Evolutionary conservation across 92 coral and sea anemone species (phyloP), one percentile per base, ranked within the genome.

Genomic region (Siderastrea radians): DNA sequence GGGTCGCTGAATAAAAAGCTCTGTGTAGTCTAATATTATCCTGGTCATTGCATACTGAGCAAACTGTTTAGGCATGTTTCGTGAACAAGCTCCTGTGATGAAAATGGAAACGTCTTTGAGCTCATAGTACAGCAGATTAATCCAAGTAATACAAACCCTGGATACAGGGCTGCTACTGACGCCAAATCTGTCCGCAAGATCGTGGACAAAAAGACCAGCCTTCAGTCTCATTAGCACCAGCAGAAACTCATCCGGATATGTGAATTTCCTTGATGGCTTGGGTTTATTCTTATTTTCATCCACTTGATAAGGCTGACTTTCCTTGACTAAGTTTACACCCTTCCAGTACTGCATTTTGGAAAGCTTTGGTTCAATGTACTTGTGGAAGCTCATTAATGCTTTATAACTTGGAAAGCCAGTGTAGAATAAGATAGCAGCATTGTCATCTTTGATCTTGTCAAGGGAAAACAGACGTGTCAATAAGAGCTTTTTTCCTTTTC

Each of bases 151-250:
- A 45, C 82, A 89, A 10, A 84, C 78, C 64, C 72, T 84, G 26
- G 89, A 84, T 1, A 78, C 77, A 38, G 72, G 91, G 48, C 92
- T 81, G 15, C 80, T 43, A 48, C 89, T 84, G 63, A 89, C 78
- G 3, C 79, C 81, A 78, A 84, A 89, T 62, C 93, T 79, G 60
- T 84, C 84, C 6, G 93, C 77, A 62, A 89, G 69, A 77, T 89
- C 92, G 73, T 83, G 68, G 2, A 89, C 65, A 89, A 89, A 82
- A 3, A 89, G 66, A 48, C 85, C 92, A 45, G 80, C 88, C 52
- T 82, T 89, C 26, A 89, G 74, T 61, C 92, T 54, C 67, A 76
- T 63, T 19, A 89, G 75, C 48, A 83, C 88, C 5, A 89, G 66
- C 13, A 89, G 70, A 63, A 83, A 63, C 70, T 89, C 92, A 50